Evolutionary conservation across 2,113 vertebrate genomes (phyloP), one percentile per base, ranked within the genome.

Genomic region (Proteles cristata): DNA sequence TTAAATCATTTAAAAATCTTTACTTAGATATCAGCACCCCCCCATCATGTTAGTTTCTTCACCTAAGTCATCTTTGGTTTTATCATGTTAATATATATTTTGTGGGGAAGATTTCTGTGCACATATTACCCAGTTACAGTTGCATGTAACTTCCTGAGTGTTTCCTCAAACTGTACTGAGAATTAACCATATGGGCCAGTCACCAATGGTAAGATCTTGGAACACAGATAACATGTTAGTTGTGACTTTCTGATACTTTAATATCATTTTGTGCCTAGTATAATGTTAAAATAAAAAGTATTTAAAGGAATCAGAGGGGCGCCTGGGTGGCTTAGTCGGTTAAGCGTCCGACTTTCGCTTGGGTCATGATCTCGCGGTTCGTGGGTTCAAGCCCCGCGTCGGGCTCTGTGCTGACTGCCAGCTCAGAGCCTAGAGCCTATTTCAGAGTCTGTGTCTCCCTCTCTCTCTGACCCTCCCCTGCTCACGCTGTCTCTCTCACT

Each of bases 201-300:
- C 48, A n/a, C 16, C 16, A 33, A 11, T 66, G 19, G 2, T 90
- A 95, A 93, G 94, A 76, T 80, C 31, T 87, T 43, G 1, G 35
- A 45, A 81, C 53, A 63, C 8, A 86, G 45, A 83, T 45, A 26
- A 33, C 45, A 9, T 68, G 61, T 7, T 35, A 84, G 11, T 39
- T 88, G n/a, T 97, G 68, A 80, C 5, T 86, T 94, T 94, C 88
- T 76, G 39, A 79, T 74, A 69, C 26, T 4, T 88, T 88, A 23
- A 25, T 91, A 85, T 39, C 33, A 85, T 61, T 96, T 33, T 87
- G 25, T 17, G 31, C 35, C 17, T 65, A 81, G 7, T 21, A 17
- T 63, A 88, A 48, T 76, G 45, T 61, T 61, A 86, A 48, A 58
- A 50, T 50, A 65, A 65, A 26, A 90, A 65, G 43, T 88, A 71